These are phyloP conservation scores for Dermochelys coriacea DNA, from an alignment of 2,797 vertebrate species.

Conservation along the genomic window DNA sequence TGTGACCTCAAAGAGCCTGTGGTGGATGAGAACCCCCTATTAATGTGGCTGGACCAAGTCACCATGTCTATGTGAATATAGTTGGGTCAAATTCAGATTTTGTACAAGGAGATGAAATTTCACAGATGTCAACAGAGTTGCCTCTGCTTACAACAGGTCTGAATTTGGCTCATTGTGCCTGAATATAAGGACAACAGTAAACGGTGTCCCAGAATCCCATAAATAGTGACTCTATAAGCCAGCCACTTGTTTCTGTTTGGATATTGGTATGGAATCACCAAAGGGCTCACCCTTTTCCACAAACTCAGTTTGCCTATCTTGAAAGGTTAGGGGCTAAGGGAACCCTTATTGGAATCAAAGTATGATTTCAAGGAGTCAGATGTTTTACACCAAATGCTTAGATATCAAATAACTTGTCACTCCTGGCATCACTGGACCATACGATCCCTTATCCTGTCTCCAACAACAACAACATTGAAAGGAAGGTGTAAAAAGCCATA, in stretches of 20 bases:
- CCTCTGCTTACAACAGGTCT: neutral
- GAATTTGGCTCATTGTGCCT: neutral
- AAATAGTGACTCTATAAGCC: neutral
- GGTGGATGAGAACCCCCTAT: neutral
- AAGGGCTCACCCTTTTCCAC: neutral
- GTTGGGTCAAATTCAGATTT: neutral
- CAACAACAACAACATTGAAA: neutral
- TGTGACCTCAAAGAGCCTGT: neutral
- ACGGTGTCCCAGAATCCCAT: neutral
- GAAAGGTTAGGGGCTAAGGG: neutral
- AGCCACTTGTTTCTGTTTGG: neutral
- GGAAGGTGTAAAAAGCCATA: neutral
- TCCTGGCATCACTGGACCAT: accelerated
- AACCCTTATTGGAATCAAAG: neutral
- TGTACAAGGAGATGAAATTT: neutral
- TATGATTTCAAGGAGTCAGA: neutral
- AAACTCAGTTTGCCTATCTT: neutral
- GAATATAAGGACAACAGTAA: neutral
- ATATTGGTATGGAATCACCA: neutral
- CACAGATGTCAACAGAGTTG: neutral
- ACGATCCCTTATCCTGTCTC: neutral
- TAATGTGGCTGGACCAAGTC: neutral
- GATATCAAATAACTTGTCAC: neutral
- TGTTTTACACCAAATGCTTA: neutral
- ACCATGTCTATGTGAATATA: neutral